Evolutionary conservation across 1,140 invertebrate genomes (phyloP).

Genomic region (Drosophila novamexicana): DNA sequence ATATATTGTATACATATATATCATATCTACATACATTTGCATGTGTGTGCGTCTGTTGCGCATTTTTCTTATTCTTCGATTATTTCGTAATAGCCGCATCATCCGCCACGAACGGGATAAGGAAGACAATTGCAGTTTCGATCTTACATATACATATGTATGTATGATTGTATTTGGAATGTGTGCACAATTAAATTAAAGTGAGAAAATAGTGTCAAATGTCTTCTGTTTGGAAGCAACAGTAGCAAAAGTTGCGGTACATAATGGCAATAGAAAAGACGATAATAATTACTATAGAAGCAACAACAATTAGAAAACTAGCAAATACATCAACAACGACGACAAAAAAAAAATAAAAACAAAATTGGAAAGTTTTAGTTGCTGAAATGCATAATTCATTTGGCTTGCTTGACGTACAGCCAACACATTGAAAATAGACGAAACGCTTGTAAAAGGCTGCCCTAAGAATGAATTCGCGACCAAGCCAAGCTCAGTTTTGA

Average conservation of each 20-base stretch:
- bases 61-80: conserved; percentile 74
- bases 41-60: conserved; percentile 11
- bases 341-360: conserved; percentile 59
- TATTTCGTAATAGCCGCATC: conserved; percentile 79
- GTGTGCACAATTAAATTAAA: conserved; percentile 1
- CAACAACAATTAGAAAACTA: conserved; percentile 36
- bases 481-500: conserved; percentile 18
- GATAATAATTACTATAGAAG: conserved; percentile 24
- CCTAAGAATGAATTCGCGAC: conserved; percentile 57
- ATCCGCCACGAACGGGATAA: conserved; percentile 21
- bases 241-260: conserved; percentile 2
- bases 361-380: conserved; percentile 78
- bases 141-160: not conserved
- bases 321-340: conserved; percentile 31
- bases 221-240: conserved; percentile 66
- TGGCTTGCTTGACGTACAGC: conserved; percentile 63
- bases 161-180: conserved; percentile 18
- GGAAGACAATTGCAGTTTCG: conserved; percentile 27
- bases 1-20: not conserved
- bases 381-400: conserved; percentile 79
- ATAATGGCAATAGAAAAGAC: not conserved
- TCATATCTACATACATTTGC: not conserved
- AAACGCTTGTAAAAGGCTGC: conserved; percentile 65
- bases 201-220: conserved; percentile 48
- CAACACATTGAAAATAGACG: conserved; percentile 64